These are phyloP conservation scores for Piaya cayana DNA, from an alignment of 2,113 vertebrate species.

Conservation along the genomic window DNA sequence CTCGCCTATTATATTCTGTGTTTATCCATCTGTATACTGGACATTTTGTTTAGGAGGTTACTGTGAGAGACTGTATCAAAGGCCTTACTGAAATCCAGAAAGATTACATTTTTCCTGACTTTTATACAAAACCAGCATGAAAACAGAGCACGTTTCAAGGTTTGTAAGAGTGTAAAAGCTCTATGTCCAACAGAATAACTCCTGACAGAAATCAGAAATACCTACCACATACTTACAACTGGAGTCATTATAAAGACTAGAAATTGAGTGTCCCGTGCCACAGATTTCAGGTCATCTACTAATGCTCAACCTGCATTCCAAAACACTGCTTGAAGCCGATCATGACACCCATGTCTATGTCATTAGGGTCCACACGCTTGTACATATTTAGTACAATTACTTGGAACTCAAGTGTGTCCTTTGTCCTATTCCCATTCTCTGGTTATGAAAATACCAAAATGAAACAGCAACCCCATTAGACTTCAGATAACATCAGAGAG, in stretches of 20 bases:
- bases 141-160: not conserved
- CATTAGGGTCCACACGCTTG: not conserved
- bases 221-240: not conserved
- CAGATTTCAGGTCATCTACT: not conserved
- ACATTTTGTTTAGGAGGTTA: too few relatives aligned
- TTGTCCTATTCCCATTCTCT: not conserved
- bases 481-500: not conserved
- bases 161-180: not conserved
- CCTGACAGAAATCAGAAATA: not conserved
- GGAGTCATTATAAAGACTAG: not conserved
- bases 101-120: not conserved
- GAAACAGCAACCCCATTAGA: not conserved
- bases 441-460: not conserved
- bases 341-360: not conserved
- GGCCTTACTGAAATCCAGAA: too few relatives aligned
- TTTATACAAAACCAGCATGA: not conserved
- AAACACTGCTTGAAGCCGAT: not conserved
- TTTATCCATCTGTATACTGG: too few relatives aligned
- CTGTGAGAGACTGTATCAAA: too few relatives aligned
- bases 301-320: fast-evolving
- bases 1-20: too few relatives aligned
- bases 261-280: not conserved
- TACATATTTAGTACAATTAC: not conserved
- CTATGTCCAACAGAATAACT: not conserved
- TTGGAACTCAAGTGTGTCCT: not conserved